A percentile compares a stretch with the other conserved stretches of the same genome.
These are phyloP conservation scores for Drosophila equinoxialis DNA, from an alignment of 1,140 invertebrate species.

Conservation along the genomic window DNA sequence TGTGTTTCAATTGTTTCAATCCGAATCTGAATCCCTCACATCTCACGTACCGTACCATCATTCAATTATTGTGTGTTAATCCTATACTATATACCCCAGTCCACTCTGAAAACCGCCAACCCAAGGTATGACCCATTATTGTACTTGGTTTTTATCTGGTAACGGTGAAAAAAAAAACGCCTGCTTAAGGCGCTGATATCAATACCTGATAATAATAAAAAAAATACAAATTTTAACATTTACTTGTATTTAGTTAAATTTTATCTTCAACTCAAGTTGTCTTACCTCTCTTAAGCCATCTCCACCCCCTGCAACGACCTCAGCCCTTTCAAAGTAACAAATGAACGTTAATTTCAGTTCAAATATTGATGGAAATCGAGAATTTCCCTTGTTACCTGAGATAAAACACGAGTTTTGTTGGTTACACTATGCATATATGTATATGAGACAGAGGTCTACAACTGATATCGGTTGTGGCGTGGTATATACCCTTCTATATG, in stretches of 20 bases:
- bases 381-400: constrained; percentile 1
- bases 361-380: constrained; percentile 3
- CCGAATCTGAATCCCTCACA: constrained; percentile 6
- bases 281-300: not conserved
- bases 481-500: not conserved
- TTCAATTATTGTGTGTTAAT: too few species aligned
- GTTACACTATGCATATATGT: not conserved
- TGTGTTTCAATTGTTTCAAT: constrained; percentile 26
- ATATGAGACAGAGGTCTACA: not conserved
- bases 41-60: constrained; percentile 13
- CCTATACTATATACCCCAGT: constrained; percentile 13
- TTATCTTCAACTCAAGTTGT: not conserved
- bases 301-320: too few species aligned
- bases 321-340: not conserved
- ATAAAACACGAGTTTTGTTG: not conserved
- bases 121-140: not conserved
- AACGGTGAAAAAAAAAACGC: too few species aligned
- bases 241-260: not conserved
- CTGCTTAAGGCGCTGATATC: constrained; percentile 9
- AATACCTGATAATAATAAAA: constrained; percentile 3
- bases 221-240: not conserved
- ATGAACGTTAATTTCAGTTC: not conserved
- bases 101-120: constrained; percentile 1
- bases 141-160: constrained; percentile 5
- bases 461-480: not conserved